phyloP scores from a whole-genome alignment of 1,140 invertebrate species.

The Melanaphis sacchari region DNA sequence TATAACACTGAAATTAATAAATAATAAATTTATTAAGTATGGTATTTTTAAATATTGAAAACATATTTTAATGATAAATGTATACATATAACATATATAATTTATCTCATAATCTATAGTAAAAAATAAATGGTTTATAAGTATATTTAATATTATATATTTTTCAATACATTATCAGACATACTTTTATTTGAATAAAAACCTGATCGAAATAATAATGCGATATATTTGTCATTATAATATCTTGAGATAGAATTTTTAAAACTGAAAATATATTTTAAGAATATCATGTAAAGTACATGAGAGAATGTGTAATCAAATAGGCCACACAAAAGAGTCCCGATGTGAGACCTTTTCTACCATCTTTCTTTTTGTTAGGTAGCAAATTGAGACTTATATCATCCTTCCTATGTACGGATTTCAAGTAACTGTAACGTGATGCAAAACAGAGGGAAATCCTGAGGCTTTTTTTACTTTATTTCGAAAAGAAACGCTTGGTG shows the following conservation, averaged over 20 bases:
- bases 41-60: background rate
- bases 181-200: background rate
- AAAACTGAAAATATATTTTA: background rate
- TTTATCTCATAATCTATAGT: background rate
- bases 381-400: constrained; percentile 46
- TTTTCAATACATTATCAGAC: background rate
- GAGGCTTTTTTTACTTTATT: constrained; percentile 38
- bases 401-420: background rate
- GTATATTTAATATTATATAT: background rate
- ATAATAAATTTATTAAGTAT: background rate
- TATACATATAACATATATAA: background rate
- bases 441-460: constrained; percentile 42
- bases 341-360: constrained; percentile 30
- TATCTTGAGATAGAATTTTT: constrained; percentile 26
- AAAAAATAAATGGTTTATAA: background rate
- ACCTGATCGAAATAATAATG: constrained; percentile 29
- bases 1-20: background rate
- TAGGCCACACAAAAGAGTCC: constrained; percentile 45
- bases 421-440: constrained; percentile 28
- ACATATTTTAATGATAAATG: background rate
- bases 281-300: constrained; percentile 39
- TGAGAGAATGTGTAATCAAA: constrained; percentile 38
- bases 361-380: constrained; percentile 20
- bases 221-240: constrained; percentile 11
- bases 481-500: constrained; percentile 20